These are phyloP conservation scores for Solenopsis fugax DNA, from an alignment of 1,140 invertebrate genomes.

Conservation along the genomic window DNA sequence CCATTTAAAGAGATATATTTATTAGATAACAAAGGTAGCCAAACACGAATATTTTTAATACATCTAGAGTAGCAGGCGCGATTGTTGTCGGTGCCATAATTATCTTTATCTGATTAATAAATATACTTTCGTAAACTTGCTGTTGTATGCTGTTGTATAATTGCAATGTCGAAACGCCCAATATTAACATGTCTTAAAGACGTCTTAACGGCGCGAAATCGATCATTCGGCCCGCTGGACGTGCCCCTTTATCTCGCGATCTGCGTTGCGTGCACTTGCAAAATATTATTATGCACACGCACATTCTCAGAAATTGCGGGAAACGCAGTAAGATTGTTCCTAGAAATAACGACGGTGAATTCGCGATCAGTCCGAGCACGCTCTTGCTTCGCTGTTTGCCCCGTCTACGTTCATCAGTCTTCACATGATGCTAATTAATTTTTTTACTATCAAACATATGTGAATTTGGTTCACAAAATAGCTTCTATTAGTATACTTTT, in stretches of 20 bases:
- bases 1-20: neutral
- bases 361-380: neutral
- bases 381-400: neutral
- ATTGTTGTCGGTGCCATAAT: conserved; percentile 9
- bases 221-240: conserved; percentile 39
- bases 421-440: neutral
- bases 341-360: conserved; percentile 25
- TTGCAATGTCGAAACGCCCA: conserved; percentile 10
- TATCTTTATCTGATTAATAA: conserved; percentile 34
- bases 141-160: neutral
- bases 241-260: conserved; percentile 45
- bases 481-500: neutral
- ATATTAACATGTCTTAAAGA: conserved; percentile 44
- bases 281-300: conserved; percentile 56
- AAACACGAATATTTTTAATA: neutral
- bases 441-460: neutral
- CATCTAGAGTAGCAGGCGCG: neutral
- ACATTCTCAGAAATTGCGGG: conserved; percentile 43
- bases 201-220: conserved; percentile 48
- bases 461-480: neutral
- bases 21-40: neutral
- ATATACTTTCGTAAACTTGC: neutral
- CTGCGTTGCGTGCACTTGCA: conserved; percentile 42
- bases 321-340: conserved; percentile 18
- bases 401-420: neutral